Percentiles rank a stretch among this genome's conserved stretches.
These are phyloP conservation scores for Malurus splendens DNA, from an alignment of 2,797 vertebrate species.

Conservation along the genomic window DNA sequence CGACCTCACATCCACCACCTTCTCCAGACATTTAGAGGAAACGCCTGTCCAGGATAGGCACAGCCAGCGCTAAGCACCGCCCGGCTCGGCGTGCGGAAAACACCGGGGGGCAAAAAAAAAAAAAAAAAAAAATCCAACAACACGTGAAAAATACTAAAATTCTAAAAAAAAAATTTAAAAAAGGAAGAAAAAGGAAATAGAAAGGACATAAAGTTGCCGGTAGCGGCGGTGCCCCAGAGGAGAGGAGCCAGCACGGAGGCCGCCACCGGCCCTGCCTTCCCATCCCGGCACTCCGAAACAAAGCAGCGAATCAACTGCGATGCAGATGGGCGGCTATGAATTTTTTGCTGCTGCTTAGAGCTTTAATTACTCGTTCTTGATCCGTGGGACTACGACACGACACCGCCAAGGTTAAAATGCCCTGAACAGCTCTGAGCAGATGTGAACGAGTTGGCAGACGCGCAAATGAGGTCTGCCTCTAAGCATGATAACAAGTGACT, in stretches of 20 bases:
- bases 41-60: background rate
- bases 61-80: background rate
- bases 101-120: accelerated
- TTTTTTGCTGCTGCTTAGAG: slow-evolving; percentile 72
- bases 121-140: background rate
- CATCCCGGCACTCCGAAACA: slow-evolving; percentile 50
- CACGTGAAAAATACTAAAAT: background rate
- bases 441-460: slow-evolving; percentile 79
- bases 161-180: accelerated
- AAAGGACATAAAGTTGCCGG: background rate
- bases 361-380: slow-evolving; percentile 79
- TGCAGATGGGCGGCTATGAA: slow-evolving; percentile 63
- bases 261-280: slow-evolving; percentile 18
- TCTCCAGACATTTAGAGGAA: background rate
- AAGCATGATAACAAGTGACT: slow-evolving; percentile 81
- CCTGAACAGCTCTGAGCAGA: slow-evolving; percentile 75
- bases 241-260: background rate
- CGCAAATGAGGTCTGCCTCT: slow-evolving; percentile 79
- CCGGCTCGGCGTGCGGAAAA: background rate
- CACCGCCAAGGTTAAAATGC: slow-evolving; percentile 80
- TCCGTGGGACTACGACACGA: slow-evolving; percentile 73
- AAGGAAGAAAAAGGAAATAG: accelerated
- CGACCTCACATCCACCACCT: background rate
- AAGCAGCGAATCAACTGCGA: slow-evolving; percentile 53
- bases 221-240: background rate